Evolutionary conservation across 1,140 invertebrate genomes (phyloP).

Genomic region (Musca domestica): DNA sequence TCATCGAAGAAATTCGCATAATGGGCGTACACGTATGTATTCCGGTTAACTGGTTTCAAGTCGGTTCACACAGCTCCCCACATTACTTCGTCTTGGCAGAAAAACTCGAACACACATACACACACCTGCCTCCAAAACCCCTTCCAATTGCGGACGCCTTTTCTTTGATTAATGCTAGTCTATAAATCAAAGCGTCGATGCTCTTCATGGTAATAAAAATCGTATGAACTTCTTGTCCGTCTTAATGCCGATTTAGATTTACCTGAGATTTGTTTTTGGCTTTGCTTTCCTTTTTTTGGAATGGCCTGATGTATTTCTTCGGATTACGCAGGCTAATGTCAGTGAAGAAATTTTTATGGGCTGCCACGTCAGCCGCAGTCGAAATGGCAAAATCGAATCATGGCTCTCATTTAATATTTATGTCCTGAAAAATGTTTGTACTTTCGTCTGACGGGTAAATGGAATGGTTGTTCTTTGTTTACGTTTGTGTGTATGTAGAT

Average conservation of each 20-base stretch:
- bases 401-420: constrained; percentile 13
- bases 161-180: constrained; percentile 1
- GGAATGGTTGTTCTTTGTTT: too few relatives aligned
- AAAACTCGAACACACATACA: too few relatives aligned
- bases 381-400: constrained; percentile 1
- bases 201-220: neutral
- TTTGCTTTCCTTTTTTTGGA: too few relatives aligned
- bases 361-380: too few relatives aligned
- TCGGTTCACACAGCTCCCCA: too few relatives aligned
- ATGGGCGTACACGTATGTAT: too few relatives aligned
- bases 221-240: neutral
- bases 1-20: too few relatives aligned
- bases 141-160: neutral
- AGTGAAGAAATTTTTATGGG: too few relatives aligned
- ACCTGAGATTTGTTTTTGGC: neutral
- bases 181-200: constrained; percentile 9
- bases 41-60: too few relatives aligned
- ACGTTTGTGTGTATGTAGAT: too few relatives aligned
- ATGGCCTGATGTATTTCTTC: neutral
- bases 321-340: constrained; percentile 3
- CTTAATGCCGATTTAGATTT: neutral
- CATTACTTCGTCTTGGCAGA: too few relatives aligned
- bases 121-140: too few relatives aligned
- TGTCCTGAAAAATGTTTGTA: neutral
- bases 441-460: neutral